phyloP scores from a whole-genome alignment of 2,888 invertebrate genomes.

The Agrochola litura region DNA sequence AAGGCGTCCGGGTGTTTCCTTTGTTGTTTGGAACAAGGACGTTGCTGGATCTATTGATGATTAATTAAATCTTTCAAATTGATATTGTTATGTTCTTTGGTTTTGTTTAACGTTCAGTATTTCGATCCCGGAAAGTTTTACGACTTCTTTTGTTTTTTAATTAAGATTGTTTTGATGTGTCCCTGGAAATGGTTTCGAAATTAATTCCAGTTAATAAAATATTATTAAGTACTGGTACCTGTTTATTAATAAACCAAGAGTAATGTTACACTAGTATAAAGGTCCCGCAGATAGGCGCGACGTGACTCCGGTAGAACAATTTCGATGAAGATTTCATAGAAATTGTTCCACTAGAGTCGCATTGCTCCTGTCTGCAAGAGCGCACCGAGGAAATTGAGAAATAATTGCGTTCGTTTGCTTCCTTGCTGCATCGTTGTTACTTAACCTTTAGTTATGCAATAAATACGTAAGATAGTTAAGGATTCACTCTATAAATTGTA shows the following conservation, averaged over 20 bases:
- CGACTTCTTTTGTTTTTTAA: not conserved
- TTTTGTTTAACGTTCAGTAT: slow-evolving; percentile 26
- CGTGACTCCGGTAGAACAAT: too few relatives aligned
- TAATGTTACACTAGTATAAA: not conserved
- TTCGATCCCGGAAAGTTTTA: not conserved
- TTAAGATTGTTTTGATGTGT: not conserved
- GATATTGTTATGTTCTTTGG: slow-evolving; percentile 34
- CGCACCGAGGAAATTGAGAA: too few relatives aligned
- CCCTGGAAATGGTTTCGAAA: not conserved
- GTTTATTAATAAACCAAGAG: not conserved
- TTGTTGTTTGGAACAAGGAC: slow-evolving; percentile 43
- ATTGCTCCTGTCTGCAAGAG: too few relatives aligned
- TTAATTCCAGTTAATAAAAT: not conserved
- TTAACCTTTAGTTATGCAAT: too few relatives aligned
- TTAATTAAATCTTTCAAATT: slow-evolving; percentile 49
- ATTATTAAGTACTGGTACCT: too few relatives aligned
- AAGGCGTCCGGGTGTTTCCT: slow-evolving; percentile 37
- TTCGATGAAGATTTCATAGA: too few relatives aligned
- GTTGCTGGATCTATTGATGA: slow-evolving; percentile 31
- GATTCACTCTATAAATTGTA: too few relatives aligned
- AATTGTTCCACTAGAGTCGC: too few relatives aligned
- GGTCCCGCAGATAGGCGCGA: too few relatives aligned
- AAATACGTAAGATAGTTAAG: too few relatives aligned
- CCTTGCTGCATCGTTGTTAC: too few relatives aligned
- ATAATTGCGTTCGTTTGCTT: too few relatives aligned